A percentile compares a stretch with the other conserved stretches of the same genome.
Evolutionary conservation across 2,113 vertebrate species (phyloP).

Genomic region (Anarhynchus alexandrinus): DNA sequence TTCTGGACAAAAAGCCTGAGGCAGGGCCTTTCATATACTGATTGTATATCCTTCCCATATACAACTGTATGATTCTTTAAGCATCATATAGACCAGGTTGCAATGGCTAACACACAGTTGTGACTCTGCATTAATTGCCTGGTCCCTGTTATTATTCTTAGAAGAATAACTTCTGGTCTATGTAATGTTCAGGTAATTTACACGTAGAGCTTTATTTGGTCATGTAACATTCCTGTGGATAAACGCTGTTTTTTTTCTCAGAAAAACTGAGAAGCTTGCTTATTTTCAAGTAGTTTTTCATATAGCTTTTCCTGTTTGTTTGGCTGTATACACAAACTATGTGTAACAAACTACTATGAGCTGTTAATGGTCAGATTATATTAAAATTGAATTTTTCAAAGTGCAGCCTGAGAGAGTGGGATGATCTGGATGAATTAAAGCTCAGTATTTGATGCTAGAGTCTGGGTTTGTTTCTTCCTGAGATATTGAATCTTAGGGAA

Average conservation of each 20-base stretch:
- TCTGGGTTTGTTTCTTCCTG: neutral
- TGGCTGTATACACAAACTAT: neutral
- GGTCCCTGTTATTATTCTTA: neutral
- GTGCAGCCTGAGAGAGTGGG: neutral
- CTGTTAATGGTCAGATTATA: neutral
- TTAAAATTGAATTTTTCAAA: neutral
- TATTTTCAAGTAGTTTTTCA: neutral
- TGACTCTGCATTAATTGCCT: neutral
- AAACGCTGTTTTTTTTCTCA: neutral
- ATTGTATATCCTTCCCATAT: neutral
- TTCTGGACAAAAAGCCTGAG: neutral
- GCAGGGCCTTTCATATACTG: neutral
- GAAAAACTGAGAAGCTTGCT: neutral
- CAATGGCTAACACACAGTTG: neutral
- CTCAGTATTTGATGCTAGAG: neutral
- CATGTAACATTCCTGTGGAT: neutral
- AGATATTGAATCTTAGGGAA: neutral
- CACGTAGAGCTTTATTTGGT: neutral
- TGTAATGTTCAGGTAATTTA: neutral
- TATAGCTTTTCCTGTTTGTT: neutral
- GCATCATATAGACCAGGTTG: neutral
- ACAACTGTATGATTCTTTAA: neutral
- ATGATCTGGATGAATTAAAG: neutral
- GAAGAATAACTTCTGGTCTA: neutral
- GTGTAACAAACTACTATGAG: neutral